phyloP scores from a whole-genome alignment of 2,113 vertebrate genomes.

The Scatophagus argus region DNA sequence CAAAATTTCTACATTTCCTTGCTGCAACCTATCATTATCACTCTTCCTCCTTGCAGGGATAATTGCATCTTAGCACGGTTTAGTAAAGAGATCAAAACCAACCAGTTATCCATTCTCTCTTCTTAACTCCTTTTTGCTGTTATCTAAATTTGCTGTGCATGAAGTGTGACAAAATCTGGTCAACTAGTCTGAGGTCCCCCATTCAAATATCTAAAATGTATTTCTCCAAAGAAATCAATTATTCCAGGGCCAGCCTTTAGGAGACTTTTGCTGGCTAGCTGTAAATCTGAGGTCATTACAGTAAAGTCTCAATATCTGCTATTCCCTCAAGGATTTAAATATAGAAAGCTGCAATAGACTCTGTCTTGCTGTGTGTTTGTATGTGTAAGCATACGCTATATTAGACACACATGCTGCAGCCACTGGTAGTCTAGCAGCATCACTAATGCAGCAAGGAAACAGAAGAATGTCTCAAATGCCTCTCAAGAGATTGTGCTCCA shows the following conservation, averaged over 20 bases:
- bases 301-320: slow-evolving; percentile 32
- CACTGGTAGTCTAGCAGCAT: background rate
- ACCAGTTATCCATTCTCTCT: background rate
- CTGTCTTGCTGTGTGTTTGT: slow-evolving; percentile 24
- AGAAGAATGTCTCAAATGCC: slow-evolving; percentile 2
- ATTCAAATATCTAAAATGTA: slow-evolving; percentile 36
- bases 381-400: background rate
- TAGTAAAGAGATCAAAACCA: slow-evolving; percentile 11
- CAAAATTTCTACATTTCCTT: no score
- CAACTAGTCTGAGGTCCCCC: slow-evolving; percentile 21
- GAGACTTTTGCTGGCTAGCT: slow-evolving; percentile 22
- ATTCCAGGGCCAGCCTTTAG: background rate
- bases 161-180: slow-evolving; percentile 12
- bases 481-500: slow-evolving; percentile 18
- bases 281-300: slow-evolving; percentile 46
- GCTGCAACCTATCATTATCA: background rate
- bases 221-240: slow-evolving; percentile 46
- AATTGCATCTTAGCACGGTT: slow-evolving; percentile 4
- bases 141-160: slow-evolving; percentile 15
- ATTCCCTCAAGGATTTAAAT: slow-evolving; percentile 52
- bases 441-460: slow-evolving; percentile 33
- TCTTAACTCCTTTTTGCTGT: background rate
- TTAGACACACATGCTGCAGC: slow-evolving; percentile 15
- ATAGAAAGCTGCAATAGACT: slow-evolving; percentile 47
- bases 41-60: background rate